Conservation (phyloP, 2,113 vertebrate species). For the Monopterus albus region DNA sequence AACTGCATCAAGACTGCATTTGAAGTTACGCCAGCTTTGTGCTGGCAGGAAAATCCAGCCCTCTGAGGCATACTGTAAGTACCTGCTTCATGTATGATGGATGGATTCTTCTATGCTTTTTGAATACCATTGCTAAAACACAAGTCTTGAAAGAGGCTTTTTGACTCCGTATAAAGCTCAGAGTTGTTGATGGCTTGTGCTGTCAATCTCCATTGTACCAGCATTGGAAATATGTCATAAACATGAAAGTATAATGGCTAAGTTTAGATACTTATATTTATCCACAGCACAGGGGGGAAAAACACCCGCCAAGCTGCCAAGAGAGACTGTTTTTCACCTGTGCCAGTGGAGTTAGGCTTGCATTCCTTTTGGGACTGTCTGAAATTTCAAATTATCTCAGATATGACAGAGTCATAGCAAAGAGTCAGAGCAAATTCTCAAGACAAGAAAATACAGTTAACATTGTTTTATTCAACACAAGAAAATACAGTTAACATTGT, state of each 20-base stretch:
- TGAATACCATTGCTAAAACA: background rate
- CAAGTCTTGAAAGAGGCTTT: background rate
- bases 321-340: background rate
- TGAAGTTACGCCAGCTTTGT: no score
- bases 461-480: no score
- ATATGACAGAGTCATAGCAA: no score
- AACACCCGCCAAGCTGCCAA: background rate
- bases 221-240: background rate
- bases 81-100: background rate
- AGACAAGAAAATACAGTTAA: no score
- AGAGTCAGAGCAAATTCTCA: no score
- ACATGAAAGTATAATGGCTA: background rate
- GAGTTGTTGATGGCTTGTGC: background rate
- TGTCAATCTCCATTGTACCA: slow-evolving; percentile 12
- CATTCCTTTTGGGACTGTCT: no score
- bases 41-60: no score
- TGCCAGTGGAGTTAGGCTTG: background rate
- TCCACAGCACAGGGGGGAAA: background rate
- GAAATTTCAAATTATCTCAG: background rate
- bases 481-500: no score
- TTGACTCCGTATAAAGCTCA: background rate
- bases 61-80: background rate
- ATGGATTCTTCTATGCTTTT: slow-evolving; percentile 7
- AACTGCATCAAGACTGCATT: no score
- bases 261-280: background rate